Percentiles rank a stretch among this genome's conserved stretches.
Evolutionary conservation across 2,888 invertebrate species (phyloP).

Genomic region (Ormyrus pomaceus): DNA sequence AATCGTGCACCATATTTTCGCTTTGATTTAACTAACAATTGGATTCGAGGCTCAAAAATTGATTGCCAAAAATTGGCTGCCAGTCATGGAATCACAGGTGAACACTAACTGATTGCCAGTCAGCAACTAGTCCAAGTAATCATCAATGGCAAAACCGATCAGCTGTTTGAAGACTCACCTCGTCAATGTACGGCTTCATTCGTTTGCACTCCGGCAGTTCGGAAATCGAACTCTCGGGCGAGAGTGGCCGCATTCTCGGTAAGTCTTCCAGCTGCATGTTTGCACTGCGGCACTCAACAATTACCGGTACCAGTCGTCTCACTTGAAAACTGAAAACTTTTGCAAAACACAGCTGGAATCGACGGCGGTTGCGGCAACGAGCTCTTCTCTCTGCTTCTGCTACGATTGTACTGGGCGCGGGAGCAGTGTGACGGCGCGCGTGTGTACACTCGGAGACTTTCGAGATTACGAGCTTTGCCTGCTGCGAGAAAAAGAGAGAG

Average conservation of each 20-base stretch:
- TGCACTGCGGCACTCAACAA: constrained; percentile 1
- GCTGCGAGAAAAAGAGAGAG: not conserved
- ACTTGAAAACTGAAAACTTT: not conserved
- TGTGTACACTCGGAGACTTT: constrained; percentile 20
- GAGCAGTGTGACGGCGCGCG: not conserved
- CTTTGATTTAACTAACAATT: not conserved
- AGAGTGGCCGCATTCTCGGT: constrained; percentile 78
- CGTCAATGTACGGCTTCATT: constrained; percentile 56
- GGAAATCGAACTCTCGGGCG: constrained; percentile 74
- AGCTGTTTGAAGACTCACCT: constrained; percentile 35
- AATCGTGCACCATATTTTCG: not conserved
- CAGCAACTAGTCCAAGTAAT: no score
- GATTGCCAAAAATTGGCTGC: no score
- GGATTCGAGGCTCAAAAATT: no score
- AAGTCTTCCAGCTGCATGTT: constrained; percentile 75
- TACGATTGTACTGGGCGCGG: not conserved
- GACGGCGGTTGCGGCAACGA: constrained; percentile 13
- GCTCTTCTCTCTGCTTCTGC: constrained; percentile 15
- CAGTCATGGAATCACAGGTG: no score
- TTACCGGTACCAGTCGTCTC: not conserved
- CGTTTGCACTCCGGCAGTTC: constrained; percentile 55
- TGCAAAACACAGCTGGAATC: constrained; percentile 41
- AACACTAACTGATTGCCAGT: no score
- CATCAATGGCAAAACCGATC: no score
- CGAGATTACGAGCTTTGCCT: constrained; percentile 13